Conservation (phyloP, 2,797 vertebrate species). For the Chiroxiphia lanceolata region DNA sequence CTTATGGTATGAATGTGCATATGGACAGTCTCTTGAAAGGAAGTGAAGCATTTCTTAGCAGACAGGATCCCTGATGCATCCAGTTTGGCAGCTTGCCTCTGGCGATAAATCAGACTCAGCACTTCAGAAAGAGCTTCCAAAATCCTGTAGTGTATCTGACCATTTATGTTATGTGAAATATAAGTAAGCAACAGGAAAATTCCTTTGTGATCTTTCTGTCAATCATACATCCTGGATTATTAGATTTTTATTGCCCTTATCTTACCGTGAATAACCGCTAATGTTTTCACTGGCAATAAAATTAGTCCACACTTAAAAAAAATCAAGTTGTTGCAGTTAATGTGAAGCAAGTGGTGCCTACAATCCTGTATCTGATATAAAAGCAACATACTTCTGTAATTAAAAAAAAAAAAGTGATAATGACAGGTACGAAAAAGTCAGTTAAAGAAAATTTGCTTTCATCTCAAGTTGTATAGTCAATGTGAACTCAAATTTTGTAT, state of each 20-base stretch:
- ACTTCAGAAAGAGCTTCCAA: slow-evolving; percentile 24
- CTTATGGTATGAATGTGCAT: not conserved
- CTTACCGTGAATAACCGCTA: not conserved
- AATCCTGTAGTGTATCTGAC: not conserved
- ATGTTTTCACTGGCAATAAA: slow-evolving; percentile 2
- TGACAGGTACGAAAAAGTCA: not conserved
- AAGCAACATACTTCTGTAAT: not conserved
- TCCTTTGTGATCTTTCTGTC: not conserved
- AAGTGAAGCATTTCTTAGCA: not conserved
- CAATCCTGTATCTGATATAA: not conserved
- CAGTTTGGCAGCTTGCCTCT: slow-evolving; percentile 34
- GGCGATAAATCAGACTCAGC: not conserved
- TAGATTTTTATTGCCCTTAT: not conserved
- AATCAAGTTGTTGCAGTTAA: not conserved
- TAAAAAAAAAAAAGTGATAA: not conserved
- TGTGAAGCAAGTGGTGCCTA: not conserved
- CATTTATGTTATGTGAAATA: not conserved
- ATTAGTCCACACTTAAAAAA: not conserved
- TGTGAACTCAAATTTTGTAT: not conserved
- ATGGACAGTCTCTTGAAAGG: slow-evolving; percentile 14
- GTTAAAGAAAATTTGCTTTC: not conserved
- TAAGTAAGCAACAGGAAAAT: slow-evolving; percentile 3
- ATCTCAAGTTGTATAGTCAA: not conserved
- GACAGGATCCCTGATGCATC: slow-evolving; percentile 15
- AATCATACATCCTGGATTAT: not conserved